Evolutionary conservation across 1,140 invertebrate genomes (phyloP), one percentile per base, ranked within the genome.

Genomic region (Nymphalis io): DNA sequence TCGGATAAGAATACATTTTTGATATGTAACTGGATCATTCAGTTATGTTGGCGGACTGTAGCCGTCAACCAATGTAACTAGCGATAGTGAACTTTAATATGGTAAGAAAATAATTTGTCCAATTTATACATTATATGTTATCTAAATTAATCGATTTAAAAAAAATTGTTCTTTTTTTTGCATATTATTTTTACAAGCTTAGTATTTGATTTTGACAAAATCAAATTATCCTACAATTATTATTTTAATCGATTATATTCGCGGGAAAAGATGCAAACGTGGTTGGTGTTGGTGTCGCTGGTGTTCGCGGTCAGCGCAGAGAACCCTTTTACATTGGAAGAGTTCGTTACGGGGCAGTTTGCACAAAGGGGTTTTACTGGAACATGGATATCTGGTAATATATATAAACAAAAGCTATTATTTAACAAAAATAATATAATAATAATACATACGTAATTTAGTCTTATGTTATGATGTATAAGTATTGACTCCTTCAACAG

Each of bases 331-430:
- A 87, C 83, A 0, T 55, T 90, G 13, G 72, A 83, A 39, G 88
- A 90, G 27, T 85, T 85, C 51, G 75, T 90, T 13, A 68, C 65
- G 6, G 87, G 88, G 21, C 68, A 80, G 16, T 90, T 92, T 53
- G 16, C 78, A 0, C 90, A 92, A 67, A 71, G 80, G 18, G 83
- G 81, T 5, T 92, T 91, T 71, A 88, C 79, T 66, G 91, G 89
- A 33, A 90, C 80, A 55, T 92, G 91, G 91, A 88, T 92, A 46
- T 92, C 91, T 73, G 91, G 91, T 92, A 78, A 70, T 40, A 11
- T 62, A 57, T 60, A 13, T n/a, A n/a, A n/a, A n/a, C n/a, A n/a
- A n/a, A n/a, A n/a, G n/a, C n/a, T n/a, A n/a, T n/a, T n/a, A n/a
- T n/a, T n/a, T n/a, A n/a, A n/a, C n/a, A n/a, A n/a, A n/a, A n/a